Percentiles rank a stretch among this genome's conserved stretches.
Evolutionary conservation across 2,888 invertebrate species (phyloP).

Genomic region (Stenotaenia linearis): DNA sequence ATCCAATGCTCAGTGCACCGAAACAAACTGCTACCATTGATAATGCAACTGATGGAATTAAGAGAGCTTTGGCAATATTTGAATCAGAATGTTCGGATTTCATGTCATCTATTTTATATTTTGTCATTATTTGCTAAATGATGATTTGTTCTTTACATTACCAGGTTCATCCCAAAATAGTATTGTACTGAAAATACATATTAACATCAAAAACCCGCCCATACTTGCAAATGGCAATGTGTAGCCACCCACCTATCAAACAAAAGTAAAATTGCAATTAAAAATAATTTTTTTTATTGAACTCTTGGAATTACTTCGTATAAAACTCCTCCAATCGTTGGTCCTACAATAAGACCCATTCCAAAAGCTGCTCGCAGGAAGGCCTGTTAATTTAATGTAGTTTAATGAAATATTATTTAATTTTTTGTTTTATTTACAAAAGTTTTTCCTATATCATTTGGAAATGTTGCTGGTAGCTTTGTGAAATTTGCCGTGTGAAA

Average conservation of each 20-base stretch:
- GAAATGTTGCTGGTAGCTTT: conserved; percentile 48
- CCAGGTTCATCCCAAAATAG: conserved; percentile 58
- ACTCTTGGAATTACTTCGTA: too few species aligned
- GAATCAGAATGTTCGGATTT: background rate
- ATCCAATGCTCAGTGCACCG: conserved; percentile 77
- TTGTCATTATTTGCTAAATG: conserved; percentile 49
- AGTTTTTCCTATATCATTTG: conserved; percentile 43
- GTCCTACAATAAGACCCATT: conserved; percentile 78
- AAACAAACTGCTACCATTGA: conserved; percentile 62
- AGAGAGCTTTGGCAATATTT: conserved; percentile 56
- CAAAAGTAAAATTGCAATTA: background rate
- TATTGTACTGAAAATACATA: conserved; percentile 66
- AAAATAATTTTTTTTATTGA: background rate
- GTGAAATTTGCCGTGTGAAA: conserved; percentile 50
- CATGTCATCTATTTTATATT: background rate
- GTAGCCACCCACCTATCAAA: conserved; percentile 63
- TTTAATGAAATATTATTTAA: background rate
- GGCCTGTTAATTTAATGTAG: background rate
- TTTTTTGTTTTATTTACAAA: conserved; percentile 42
- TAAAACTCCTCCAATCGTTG: conserved; percentile 79
- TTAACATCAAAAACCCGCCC: conserved; percentile 66
- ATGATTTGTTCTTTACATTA: conserved; percentile 41
- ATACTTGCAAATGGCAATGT: conserved; percentile 73
- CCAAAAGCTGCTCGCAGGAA: conserved; percentile 56
- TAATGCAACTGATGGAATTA: conserved; percentile 64